phyloP scores from a whole-genome alignment of 2,797 vertebrate genomes.

The Sebastes trivittatus region DNA sequence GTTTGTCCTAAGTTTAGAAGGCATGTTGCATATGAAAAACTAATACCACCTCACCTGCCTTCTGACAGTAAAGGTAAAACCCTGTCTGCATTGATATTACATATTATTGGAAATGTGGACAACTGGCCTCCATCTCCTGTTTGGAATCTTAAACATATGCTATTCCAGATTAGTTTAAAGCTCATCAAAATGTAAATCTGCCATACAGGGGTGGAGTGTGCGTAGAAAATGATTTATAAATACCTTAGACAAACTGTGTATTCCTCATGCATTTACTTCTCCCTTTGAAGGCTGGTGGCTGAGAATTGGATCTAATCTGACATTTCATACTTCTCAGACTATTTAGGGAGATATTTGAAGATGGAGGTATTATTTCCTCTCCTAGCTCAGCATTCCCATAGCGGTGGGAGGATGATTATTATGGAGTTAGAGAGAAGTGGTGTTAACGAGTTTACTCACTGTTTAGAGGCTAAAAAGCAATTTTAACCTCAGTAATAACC shows the following conservation, averaged over 20 bases:
- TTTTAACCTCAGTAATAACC: constrained; percentile 55
- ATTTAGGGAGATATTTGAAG: constrained; percentile 66
- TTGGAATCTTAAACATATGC: constrained; percentile 54
- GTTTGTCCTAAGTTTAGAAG: constrained; percentile 8
- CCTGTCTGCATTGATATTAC: constrained; percentile 32
- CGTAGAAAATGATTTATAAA: constrained; percentile 66
- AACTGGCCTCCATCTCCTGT: constrained; percentile 53
- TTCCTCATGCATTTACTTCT: constrained; percentile 61
- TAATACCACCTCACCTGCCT: constrained; percentile 24
- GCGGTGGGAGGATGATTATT: constrained; percentile 48
- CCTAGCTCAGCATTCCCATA: constrained; percentile 52
- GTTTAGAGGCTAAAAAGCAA: constrained; percentile 53
- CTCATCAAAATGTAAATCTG: constrained; percentile 81
- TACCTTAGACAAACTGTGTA: constrained; percentile 58
- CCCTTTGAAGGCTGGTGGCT: constrained; percentile 61
- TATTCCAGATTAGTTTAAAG: constrained; percentile 66
- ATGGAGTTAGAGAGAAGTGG: constrained; percentile 49
- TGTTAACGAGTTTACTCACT: constrained; percentile 63
- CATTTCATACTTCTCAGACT: constrained; percentile 63
- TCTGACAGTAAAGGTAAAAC: constrained; percentile 37
- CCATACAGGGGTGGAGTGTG: constrained; percentile 49
- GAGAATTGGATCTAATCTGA: constrained; percentile 70
- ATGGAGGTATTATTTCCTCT: constrained; percentile 61
- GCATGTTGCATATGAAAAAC: constrained; percentile 1
- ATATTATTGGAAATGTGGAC: constrained; percentile 38